Conservation (phyloP, 2,797 vertebrate species). For the Xiphorhynchus erythropygius region DNA sequence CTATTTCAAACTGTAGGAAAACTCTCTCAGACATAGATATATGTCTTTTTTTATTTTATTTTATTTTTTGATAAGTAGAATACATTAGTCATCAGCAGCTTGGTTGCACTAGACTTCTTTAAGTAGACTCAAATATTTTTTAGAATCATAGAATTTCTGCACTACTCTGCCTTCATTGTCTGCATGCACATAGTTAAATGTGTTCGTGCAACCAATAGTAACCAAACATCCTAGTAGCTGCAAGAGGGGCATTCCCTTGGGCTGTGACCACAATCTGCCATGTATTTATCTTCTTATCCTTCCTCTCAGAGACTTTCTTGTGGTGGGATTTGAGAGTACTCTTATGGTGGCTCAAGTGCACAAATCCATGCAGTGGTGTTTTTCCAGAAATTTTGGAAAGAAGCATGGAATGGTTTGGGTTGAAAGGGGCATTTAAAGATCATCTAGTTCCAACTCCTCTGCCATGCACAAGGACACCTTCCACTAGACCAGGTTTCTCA, state of each 20-base stretch:
- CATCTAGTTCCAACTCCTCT: not conserved
- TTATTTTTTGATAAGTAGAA: not conserved
- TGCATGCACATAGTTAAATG: not conserved
- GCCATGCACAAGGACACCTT: not conserved
- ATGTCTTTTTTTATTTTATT: fast-evolving
- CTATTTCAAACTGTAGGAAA: not conserved
- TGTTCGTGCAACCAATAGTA: not conserved
- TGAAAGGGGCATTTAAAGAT: not conserved
- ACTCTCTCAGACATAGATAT: not conserved
- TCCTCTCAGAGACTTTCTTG: not conserved
- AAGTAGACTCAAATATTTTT: not conserved
- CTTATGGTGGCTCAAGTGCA: not conserved
- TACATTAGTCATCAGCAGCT: not conserved
- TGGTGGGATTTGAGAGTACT: not conserved
- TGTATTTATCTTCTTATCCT: not conserved
- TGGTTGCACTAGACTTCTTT: not conserved
- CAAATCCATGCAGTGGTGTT: not conserved
- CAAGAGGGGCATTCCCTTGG: not conserved
- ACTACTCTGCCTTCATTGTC: not conserved
- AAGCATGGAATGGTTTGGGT: not conserved
- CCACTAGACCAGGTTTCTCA: not conserved
- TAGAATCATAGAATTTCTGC: not conserved
- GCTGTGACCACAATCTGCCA: not conserved
- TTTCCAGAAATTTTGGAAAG: not conserved
- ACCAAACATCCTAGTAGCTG: not conserved